Percentiles rank a stretch among this genome's conserved stretches.
These are phyloP conservation scores for Euschistus heros DNA, from an alignment of 1,140 invertebrate genomes.

Conservation along the genomic window DNA sequence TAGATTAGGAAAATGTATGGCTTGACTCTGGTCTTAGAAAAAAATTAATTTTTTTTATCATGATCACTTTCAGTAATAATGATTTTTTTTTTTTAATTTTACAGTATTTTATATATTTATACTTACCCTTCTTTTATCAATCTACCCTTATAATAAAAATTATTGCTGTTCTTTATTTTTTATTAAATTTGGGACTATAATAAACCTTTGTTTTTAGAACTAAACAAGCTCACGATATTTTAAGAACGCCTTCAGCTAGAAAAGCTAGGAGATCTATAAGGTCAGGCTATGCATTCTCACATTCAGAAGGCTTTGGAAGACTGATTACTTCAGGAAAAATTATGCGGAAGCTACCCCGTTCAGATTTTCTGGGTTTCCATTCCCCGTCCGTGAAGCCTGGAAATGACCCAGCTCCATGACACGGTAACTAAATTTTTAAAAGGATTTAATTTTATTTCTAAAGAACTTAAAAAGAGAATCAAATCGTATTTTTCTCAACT, in stretches of 20 bases:
- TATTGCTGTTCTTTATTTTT: too few species aligned
- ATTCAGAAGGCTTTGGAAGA: slow-evolving; percentile 79
- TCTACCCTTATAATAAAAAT: too few species aligned
- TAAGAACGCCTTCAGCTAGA: slow-evolving; percentile 74
- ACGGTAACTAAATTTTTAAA: slow-evolving; percentile 15
- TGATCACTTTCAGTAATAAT: too few species aligned
- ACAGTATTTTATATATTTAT: too few species aligned
- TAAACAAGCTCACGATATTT: slow-evolving; percentile 59
- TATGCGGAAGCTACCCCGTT: slow-evolving; percentile 73
- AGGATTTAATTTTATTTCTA: not conserved
- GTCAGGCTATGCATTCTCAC: slow-evolving; percentile 97
- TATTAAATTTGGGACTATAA: too few species aligned
- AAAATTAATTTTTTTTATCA: too few species aligned
- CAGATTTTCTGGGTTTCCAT: slow-evolving; percentile 28
- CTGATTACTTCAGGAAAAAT: slow-evolving; percentile 97
- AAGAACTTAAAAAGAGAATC: not conserved
- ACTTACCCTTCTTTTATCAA: not conserved
- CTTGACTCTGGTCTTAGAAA: too few species aligned
- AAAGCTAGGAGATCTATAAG: slow-evolving; percentile 79
- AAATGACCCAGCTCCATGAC: slow-evolving; percentile 18
- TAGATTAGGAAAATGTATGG: too few species aligned
- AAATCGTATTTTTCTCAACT: too few species aligned
- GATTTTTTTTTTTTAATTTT: too few species aligned
- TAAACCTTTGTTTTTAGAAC: slow-evolving; percentile 37
- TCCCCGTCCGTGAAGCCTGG: slow-evolving; percentile 10